Base-by-base conservation (phyloP, 1,140 invertebrate species). In the Sinella curviseta region DNA sequence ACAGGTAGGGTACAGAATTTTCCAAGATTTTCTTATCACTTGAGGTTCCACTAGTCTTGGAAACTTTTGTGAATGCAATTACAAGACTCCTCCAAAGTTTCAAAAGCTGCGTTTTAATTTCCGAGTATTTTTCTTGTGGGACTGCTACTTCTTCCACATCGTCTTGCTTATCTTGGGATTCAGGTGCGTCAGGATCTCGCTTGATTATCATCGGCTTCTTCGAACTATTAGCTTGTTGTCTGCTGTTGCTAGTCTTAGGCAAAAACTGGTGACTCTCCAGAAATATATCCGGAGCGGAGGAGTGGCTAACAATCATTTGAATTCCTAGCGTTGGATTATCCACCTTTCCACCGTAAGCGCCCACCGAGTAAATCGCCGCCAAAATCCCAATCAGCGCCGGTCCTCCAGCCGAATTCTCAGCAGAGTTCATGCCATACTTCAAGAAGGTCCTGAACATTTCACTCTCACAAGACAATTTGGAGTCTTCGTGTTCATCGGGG, bases 1-100 rank as follows among this genome's bases (percentile, higher is more conserved):
- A n/a, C 34, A 81, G 70, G n/a, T 82, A 76, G 0, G 81, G 79
- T 26, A 82, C 78, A 3, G 78, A 80, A 54, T 77, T 80, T 48
- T 80, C 55, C 57, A 80, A 55, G 26, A 80, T 67, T 55, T 76
- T 80, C 28, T 76, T 76, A 31, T 80, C 78, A 31, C 76, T 35
- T 55, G 74, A 36, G 34, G 74, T 80, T 36, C 78, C 78, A 1
- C 12, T n/a, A 24, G 20, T 24, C 54, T 80, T 80, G 17, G 55
- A 76, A 48, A 76, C 70, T 65, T 70, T 76, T 2, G 57, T 73
- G 35, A 80, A 80, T 1, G 33, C 30, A 0, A 76, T 24, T 1
- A 80, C 26, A 28, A 80, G 36, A 8, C 24, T 20, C 14, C 36
- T n/a, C 78, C 78, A 80, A 3, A 80, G 60, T 39, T 70, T 76